phyloP scores from a whole-genome alignment of 1,140 invertebrate species.

The Homarus americanus region DNA sequence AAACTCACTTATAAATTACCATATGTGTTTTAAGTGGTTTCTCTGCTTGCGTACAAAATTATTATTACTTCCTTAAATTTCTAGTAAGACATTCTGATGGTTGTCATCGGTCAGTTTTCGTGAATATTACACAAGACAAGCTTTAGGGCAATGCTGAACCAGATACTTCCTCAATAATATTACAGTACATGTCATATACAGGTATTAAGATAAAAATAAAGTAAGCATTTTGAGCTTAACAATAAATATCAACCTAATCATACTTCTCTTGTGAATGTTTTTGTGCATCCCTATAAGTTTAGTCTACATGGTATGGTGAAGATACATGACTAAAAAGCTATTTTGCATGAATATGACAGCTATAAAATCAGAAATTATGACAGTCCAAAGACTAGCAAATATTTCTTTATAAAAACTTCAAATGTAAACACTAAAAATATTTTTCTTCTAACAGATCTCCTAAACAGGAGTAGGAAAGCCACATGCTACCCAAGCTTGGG shows the following conservation, averaged over 20 bases:
- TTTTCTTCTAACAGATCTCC: slow-evolving; percentile 51
- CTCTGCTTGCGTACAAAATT: too few species aligned
- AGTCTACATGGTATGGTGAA: not conserved
- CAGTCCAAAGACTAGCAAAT: slow-evolving; percentile 15
- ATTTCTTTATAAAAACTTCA: slow-evolving; percentile 56
- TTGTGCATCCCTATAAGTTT: slow-evolving; percentile 15
- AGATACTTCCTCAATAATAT: not conserved
- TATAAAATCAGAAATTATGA: slow-evolving; percentile 19
- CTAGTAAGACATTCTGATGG: too few species aligned
- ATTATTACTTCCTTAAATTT: too few species aligned
- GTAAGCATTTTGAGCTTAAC: not conserved
- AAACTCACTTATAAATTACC: too few species aligned
- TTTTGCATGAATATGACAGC: slow-evolving; percentile 38
- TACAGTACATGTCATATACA: not conserved
- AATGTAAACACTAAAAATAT: slow-evolving; percentile 68
- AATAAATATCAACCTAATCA: not conserved
- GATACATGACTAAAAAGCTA: slow-evolving; percentile 46
- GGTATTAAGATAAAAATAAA: slow-evolving; percentile 4
- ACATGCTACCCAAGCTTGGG: slow-evolving; percentile 67
- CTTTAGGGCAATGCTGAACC: not conserved
- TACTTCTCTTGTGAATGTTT: not conserved
- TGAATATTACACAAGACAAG: not conserved
- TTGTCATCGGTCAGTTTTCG: not conserved
- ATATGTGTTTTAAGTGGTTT: too few species aligned
- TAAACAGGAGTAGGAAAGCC: slow-evolving; percentile 58